phyloP scores from a whole-genome alignment of 2,113 vertebrate species.

The Otolemur garnettii region DNA sequence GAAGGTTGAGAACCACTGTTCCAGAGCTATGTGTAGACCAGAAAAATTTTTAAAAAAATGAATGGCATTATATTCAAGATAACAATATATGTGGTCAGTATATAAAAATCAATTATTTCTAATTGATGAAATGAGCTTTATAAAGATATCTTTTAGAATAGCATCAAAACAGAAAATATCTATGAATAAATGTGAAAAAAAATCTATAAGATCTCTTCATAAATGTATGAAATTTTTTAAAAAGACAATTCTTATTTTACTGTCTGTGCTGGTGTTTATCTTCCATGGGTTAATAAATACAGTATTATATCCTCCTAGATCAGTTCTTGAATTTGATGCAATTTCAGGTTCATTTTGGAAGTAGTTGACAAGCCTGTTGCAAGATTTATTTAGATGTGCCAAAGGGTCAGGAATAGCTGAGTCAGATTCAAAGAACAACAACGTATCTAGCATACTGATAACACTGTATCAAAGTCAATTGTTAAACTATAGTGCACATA shows the following conservation, averaged over 20 bases:
- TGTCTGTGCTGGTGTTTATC: neutral
- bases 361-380: neutral
- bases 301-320: neutral
- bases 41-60: neutral
- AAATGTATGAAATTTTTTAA: neutral
- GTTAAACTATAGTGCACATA: neutral
- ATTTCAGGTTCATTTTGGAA: neutral
- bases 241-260: neutral
- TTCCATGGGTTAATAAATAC: neutral
- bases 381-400: neutral
- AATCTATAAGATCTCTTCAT: neutral
- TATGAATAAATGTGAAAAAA: neutral
- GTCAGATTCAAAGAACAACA: neutral
- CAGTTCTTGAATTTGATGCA: neutral
- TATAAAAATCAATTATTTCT: slow-evolving; percentile 3
- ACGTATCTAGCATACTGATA: neutral
- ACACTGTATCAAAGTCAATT: neutral
- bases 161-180: neutral
- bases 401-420: neutral
- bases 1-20: too few species aligned
- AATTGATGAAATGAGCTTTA: neutral
- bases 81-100: neutral
- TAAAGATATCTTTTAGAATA: slow-evolving; percentile 18
- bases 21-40: neutral
- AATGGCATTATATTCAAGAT: neutral